Evolutionary conservation across 1,140 invertebrate genomes (phyloP).

Genomic region (Acromyrmex heyeri): DNA sequence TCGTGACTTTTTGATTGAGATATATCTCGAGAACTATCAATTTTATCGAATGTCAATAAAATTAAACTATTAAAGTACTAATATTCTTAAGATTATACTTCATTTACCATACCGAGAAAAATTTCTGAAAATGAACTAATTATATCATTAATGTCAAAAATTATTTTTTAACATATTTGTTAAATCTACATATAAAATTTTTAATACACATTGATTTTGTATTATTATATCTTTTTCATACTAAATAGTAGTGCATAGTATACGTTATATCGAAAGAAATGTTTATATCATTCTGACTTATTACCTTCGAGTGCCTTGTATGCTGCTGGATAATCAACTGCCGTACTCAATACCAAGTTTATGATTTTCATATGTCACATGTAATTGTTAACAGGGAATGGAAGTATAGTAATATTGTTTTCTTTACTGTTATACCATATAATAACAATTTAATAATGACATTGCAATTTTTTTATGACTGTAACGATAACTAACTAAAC

Average conservation of each 20-base stretch:
- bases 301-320: neutral
- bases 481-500: no score
- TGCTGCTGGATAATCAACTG: constrained; percentile 19
- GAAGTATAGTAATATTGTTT: no score
- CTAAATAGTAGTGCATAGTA: neutral
- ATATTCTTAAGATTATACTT: neutral
- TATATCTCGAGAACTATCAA: neutral
- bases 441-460: no score
- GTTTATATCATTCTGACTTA: neutral
- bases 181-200: neutral
- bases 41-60: neutral
- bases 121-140: no score
- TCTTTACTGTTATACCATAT: no score
- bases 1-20: neutral
- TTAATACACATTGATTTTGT: neutral
- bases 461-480: no score
- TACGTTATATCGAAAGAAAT: neutral
- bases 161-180: neutral
- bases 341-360: constrained; percentile 27
- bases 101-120: neutral
- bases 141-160: neutral
- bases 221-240: neutral
- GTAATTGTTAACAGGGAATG: neutral
- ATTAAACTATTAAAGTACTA: neutral
- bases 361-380: constrained; percentile 30